Evolutionary conservation across 2,113 vertebrate species (phyloP), one percentile per base, ranked within the genome.

Genomic region (Oncorhynchus kisutch): DNA sequence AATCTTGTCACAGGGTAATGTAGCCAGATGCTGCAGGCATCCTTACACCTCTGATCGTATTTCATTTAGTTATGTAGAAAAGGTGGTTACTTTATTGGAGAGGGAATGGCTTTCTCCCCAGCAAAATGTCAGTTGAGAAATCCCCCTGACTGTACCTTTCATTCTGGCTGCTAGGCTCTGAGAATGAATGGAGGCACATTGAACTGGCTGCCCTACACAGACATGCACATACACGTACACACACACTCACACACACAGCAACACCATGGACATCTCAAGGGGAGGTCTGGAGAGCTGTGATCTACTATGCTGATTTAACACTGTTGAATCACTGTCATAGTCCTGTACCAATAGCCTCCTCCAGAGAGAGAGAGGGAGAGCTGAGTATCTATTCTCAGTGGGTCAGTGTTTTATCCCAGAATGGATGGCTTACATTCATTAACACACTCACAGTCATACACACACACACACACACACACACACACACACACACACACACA

Each of bases 1-100:
- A 70, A 16, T 75, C 72, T 39, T 60, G 69, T 71, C 82, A 78
- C 78, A 85, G 77, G 71, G 68, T 22, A 20, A 51, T 14, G 5
- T 39, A 71, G 49, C 78, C 68, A 49, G 59, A 18, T 65, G 0
- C 51, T 48, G 18, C 34, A 22, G n/a, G 39, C 34, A 9, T 13
- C n/a, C 57, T 13, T 2, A 2, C 12, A 20, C 29, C 34, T 60
- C 14, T 67, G 65, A 12, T 14, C 13, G 2, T 18, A 54, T 67
- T 67, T 29, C 22, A 67, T 29, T 67, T 67, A 25, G 65, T 31
- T 3, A 67, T 27, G 65, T 67, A 67, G 12, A 27, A 29, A 5
- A 29, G 65, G 12, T 29, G 25, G 6, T 14, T 67, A 31, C 65
- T 67, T 67, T 14, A 67, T 67, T 67, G 22, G 11, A 16, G 65